Base-by-base conservation (phyloP, 2,888 invertebrate genomes). In the Torymus texanus region DNA sequence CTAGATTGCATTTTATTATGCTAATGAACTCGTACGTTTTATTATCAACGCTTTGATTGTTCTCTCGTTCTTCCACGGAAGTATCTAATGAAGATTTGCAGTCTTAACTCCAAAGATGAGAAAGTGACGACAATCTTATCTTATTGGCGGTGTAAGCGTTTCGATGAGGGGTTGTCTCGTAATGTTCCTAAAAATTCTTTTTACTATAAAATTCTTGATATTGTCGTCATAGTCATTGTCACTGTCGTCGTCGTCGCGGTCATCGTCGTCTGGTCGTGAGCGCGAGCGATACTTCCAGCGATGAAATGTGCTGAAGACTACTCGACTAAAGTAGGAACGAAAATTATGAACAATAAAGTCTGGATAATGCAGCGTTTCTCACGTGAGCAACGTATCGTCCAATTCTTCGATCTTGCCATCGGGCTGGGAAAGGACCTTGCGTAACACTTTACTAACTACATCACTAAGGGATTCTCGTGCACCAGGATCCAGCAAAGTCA, bases 391-490 rank as follows among this genome's bases (percentile, higher is more conserved):
- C 76, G 98, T 98, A 89, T 97, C 96, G 90, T 98, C 98, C 82
- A 98, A 93, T 89, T 98, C 97, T 88, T 97, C 97, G 90, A 97
- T 96, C 89, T 96, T 96, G 83, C 95, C 95, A 89, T 96, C 95
- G 18, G 95, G 92, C 87, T 95, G 95, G 56, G 93, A 93, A 80
- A 94, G 92, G 16, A 94, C 93, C 91, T 97, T 97, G 81, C 95
- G 94, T 87, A 97, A 91, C 82, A 97, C 96, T 92, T 97, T 97
- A 87, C 94, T 94, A 84, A 97, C 95, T 80, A 97, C 97, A 90
- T 98, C 98, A 81, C 93, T 93, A 82, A 98, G 92, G 2, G 97
- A 95, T 89, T 98, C 98, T 84, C 94, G 94, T 83, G 97, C 97
- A 74, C 98, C 98, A 68, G 94, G 92, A 84, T 98, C 98, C 88